phyloP scores from a whole-genome alignment of 2,888 invertebrate species.

The Boloria euphrosyne region DNA sequence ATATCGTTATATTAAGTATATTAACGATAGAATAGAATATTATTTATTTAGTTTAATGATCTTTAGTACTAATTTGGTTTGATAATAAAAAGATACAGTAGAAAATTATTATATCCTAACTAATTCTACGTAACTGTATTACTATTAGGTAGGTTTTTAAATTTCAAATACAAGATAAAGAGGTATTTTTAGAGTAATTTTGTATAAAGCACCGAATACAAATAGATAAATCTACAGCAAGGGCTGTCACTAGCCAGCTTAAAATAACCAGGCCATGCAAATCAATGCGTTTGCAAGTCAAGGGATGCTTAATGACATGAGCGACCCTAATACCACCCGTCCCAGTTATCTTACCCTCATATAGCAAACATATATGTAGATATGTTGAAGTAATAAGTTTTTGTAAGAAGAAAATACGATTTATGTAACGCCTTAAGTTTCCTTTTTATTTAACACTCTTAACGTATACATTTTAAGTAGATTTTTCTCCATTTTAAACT shows the following conservation, averaged over 20 bases:
- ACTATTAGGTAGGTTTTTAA: no score
- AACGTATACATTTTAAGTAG: no score
- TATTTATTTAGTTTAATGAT: no score
- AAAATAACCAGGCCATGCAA: constrained; percentile 25
- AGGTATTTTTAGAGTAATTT: background rate
- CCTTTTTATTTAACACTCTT: no score
- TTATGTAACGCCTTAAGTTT: background rate
- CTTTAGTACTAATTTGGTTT: no score
- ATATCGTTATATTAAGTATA: no score
- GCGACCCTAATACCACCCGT: constrained; percentile 23
- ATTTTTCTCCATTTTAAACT: no score
- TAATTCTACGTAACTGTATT: no score
- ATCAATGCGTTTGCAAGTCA: constrained; percentile 30
- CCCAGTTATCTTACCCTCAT: constrained; percentile 20
- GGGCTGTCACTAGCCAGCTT: constrained; percentile 2
- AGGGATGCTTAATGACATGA: constrained; percentile 25
- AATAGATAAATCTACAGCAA: background rate
- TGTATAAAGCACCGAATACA: background rate
- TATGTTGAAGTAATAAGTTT: background rate
- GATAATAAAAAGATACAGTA: no score
- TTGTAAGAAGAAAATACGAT: constrained; percentile 5
- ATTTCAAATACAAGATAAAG: background rate
- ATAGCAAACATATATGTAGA: background rate
- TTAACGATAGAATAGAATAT: no score
- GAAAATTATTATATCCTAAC: no score